These are phyloP conservation scores for Steinernema khuongi DNA, from an alignment of 1,140 invertebrate genomes.

Conservation along the genomic window DNA sequence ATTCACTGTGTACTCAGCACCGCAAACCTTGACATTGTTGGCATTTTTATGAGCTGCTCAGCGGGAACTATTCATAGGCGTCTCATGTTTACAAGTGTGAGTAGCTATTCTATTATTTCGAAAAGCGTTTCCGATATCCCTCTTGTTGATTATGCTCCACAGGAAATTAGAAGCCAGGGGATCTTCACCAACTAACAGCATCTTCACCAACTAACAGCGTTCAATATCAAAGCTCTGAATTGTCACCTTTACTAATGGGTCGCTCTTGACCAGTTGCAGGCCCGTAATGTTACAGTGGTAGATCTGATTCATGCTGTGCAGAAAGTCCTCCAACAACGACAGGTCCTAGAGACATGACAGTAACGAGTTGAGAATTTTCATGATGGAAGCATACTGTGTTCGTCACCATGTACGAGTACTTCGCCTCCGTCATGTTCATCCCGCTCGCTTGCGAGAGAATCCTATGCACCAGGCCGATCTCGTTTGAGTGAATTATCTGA, in stretches of 20 bases:
- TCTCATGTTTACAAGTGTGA: too few species aligned
- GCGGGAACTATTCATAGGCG: too few species aligned
- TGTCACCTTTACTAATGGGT: slow-evolving; percentile 49
- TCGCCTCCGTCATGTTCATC: slow-evolving; percentile 52
- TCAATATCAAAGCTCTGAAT: too few species aligned
- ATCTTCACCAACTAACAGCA: too few species aligned
- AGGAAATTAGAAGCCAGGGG: too few species aligned
- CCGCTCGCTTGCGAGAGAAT: slow-evolving; percentile 42
- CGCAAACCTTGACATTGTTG: neutral
- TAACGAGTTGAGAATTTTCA: neutral
- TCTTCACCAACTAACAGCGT: too few species aligned
- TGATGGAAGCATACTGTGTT: slow-evolving; percentile 40
- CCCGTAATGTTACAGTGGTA: slow-evolving; percentile 57
- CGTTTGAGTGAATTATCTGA: slow-evolving; percentile 50
- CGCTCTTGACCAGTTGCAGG: slow-evolving; percentile 47
- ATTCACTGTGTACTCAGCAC: neutral
- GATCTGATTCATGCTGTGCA: slow-evolving; percentile 35
- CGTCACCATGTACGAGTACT: slow-evolving; percentile 52
- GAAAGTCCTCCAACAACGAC: slow-evolving; percentile 49
- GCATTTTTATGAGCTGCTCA: neutral
- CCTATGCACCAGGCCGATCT: slow-evolving; percentile 48
- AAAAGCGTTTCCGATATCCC: too few species aligned
- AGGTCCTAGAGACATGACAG: slow-evolving; percentile 39
- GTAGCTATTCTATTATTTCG: too few species aligned
- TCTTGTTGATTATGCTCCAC: too few species aligned